A percentile compares a stretch with the other conserved stretches of the same genome.
These are phyloP conservation scores for Acanthosepion esculentum DNA, from an alignment of 2,888 invertebrate genomes.

Conservation along the genomic window DNA sequence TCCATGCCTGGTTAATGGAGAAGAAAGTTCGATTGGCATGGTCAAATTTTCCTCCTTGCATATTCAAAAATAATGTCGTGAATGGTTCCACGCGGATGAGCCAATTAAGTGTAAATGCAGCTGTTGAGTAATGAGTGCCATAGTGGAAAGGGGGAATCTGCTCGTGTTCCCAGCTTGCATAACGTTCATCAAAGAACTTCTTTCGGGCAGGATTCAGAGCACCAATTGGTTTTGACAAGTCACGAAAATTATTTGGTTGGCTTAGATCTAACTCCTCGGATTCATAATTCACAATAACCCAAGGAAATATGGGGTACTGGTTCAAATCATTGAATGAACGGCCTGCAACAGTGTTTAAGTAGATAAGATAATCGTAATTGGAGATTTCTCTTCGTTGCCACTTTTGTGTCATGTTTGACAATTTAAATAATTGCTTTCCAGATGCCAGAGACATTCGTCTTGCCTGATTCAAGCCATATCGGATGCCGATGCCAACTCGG, in stretches of 20 bases:
- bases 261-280: constrained; percentile 94
- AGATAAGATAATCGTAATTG: constrained; percentile 99
- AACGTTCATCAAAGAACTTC: constrained; percentile 97
- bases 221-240: constrained; percentile 95
- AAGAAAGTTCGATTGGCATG: constrained; percentile 97
- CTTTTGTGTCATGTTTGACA: constrained; percentile 99
- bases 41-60: constrained; percentile 99
- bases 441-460: constrained; percentile 98
- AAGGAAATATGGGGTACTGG: constrained; percentile 99
- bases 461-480: constrained; percentile 99
- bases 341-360: constrained; percentile 99
- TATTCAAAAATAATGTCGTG: constrained; percentile 97
- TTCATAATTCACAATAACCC: constrained; percentile 99
- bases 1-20: constrained; percentile 96
- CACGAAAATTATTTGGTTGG: constrained; percentile 96
- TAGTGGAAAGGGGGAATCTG: constrained; percentile 99
- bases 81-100: constrained; percentile 97
- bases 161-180: constrained; percentile 98
- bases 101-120: constrained; percentile 99
- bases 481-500: constrained; percentile 97
- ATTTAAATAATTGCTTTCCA: constrained; percentile 97
- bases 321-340: constrained; percentile 99
- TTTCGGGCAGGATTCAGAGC: constrained; percentile 95
- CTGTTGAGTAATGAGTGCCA: constrained; percentile 99
- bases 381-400: constrained; percentile 99